Evolutionary conservation across 92 coral and sea anemone species (phyloP), one percentile per base, ranked within the genome.

Genomic region (Bergia puertoricense): DNA sequence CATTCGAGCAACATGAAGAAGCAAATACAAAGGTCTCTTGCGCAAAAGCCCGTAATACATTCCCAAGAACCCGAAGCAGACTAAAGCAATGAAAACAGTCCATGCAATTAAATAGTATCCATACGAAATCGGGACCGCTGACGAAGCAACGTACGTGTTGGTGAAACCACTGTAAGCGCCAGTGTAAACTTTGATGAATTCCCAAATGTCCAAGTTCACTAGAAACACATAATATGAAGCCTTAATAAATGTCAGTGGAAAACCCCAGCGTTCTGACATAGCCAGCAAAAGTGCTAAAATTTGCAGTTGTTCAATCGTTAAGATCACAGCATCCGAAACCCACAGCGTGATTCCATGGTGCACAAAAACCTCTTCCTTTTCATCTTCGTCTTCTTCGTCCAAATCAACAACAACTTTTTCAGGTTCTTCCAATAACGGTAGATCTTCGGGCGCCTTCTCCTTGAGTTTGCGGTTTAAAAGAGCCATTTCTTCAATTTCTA

Each of bases 231-330:
- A 97, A 65, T 94, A 92, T 4, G 96, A 88, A 20, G 89, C 79
- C 81, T 88, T 92, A 4, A 97, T 95, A 88, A 94, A 97, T 77
- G 91, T 92, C 73, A 90, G 88, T 7, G 99, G 99, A 88, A 89
- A 97, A 59, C 99, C 98, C 99, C 98, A 97, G 89, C 97, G 96
- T 89, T 95, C 98, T 45, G 98, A 93, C 94, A 97, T 88, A 13
- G 95, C 94, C 77, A 97, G 89, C 18, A 97, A 77, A 20, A 97
- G 90, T 40, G 99, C 99, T 71, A 95, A 97, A 88, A 97, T 95
- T 90, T 97, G 99, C 38, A 97, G 81, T 82, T 97, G 99, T 91
- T 97, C 96, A n/a, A 97, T 79, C 45, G 96, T 88, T 92, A 97
- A 84, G 36, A 97, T 93, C 45, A 94, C 91, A 18, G 98, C 98